Evolutionary conservation across 2,113 vertebrate species (phyloP), one percentile per base, ranked within the genome.

Genomic region (Macroglossus sobrinus): DNA sequence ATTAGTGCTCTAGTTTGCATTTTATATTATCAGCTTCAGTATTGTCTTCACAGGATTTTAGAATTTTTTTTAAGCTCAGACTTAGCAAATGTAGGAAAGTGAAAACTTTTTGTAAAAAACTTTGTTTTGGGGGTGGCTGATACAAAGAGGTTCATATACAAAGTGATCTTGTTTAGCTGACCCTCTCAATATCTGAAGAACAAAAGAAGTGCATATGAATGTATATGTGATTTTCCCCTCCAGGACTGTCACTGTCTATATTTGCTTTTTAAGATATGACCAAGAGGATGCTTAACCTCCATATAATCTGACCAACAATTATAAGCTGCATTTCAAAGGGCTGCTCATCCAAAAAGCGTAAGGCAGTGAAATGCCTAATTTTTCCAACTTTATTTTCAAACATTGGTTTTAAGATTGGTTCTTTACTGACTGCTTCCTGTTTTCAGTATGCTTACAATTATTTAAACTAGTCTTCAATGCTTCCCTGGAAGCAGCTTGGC

Each of bases 11-110:
- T 98, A 89, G 71, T 97, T 98, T 98, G 98, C 98, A 98, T 98
- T 98, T 98, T 96, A 82, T 98, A 98, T 98, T 98, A 98, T 96
- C 97, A 97, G 94, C 97, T 98, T 98, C 96, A 97, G 97, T 98
- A 97, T 98, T 97, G 93, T 98, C 98, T 98, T 98, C 96, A 97
- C 91, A 96, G 96, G 79, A 91, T 92, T 97, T 95, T 96, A 97
- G 93, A 50, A 63, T 78, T 95, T 97, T 97, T 98, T 98, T 69
- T 2, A 5, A 95, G 96, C 96, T 95, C 91, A 94, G 96, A 97
- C 94, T 97, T 98, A 98, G 97, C 93, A 97, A 98, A 97, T 66
- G 89, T 98, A 98, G 97, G 97, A 98, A 98, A 97, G 89, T 97
- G 93, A 96, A 97, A 96, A 94, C 94, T 96, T 87, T 95, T 97